Percentiles rank a stretch among this genome's conserved stretches.
Evolutionary conservation across 2,113 vertebrate genomes (phyloP).

Genomic region (Ptilorrhoa leucosticta): DNA sequence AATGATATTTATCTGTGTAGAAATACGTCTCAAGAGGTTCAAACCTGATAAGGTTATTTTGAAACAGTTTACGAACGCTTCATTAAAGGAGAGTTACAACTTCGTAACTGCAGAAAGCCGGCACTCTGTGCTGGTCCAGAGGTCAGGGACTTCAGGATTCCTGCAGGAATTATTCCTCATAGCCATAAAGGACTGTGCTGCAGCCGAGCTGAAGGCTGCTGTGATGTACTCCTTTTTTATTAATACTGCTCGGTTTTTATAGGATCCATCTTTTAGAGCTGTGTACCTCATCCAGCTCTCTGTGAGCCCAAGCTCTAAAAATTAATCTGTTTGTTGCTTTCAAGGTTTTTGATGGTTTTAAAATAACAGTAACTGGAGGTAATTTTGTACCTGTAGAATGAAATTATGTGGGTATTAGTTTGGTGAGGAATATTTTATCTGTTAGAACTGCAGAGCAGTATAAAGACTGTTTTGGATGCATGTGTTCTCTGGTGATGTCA

Average conservation of each 20-base stretch:
- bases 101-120: accelerated
- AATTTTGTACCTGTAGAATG: not conserved
- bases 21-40: not conserved
- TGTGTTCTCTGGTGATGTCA: not conserved
- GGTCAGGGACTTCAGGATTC: not conserved
- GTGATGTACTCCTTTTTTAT: accelerated
- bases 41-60: not conserved
- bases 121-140: accelerated
- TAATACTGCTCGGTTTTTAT: not conserved
- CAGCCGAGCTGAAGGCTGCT: not conserved
- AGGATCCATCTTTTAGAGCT: accelerated
- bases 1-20: not conserved
- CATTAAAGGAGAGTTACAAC: accelerated
- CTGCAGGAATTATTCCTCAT: accelerated
- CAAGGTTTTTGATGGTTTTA: not conserved
- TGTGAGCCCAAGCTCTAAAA: not conserved
- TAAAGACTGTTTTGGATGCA: not conserved
- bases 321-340: not conserved
- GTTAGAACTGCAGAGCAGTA: not conserved
- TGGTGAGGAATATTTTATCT: not conserved
- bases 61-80: accelerated
- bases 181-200: not conserved
- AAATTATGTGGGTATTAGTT: not conserved
- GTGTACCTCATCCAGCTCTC: not conserved
- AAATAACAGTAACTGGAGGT: not conserved